Conservation (phyloP, 2,888 invertebrate genomes). For the Parnassius smintheus region DNA sequence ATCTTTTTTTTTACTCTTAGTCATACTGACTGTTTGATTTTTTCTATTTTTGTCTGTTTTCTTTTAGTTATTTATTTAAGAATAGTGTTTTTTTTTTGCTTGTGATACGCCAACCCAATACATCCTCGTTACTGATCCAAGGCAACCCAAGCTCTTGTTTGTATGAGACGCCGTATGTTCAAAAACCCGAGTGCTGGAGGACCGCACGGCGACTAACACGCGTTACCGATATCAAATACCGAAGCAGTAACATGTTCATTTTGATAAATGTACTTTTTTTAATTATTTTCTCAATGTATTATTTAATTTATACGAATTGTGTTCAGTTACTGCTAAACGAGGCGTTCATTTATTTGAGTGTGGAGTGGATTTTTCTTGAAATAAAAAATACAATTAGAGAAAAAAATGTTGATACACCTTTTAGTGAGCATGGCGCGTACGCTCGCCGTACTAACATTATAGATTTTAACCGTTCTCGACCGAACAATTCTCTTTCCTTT, state of each 20-base stretch:
- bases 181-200: slow-evolving; percentile 41
- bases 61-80: slow-evolving; percentile 49
- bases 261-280: slow-evolving; percentile 31
- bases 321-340: slow-evolving; percentile 71
- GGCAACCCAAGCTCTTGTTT: slow-evolving; percentile 59
- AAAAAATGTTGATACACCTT: slow-evolving; percentile 41
- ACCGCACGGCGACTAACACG: slow-evolving; percentile 64
- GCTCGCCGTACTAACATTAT: slow-evolving; percentile 61
- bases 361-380: slow-evolving; percentile 76
- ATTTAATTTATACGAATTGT: slow-evolving; percentile 56
- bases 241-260: slow-evolving; percentile 61
- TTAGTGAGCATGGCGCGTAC: slow-evolving; percentile 68
- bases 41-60: slow-evolving; percentile 48
- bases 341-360: slow-evolving; percentile 68
- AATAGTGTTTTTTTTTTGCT: slow-evolving; percentile 74
- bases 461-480: slow-evolving; percentile 50
- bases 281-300: slow-evolving; percentile 50
- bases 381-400: slow-evolving; percentile 34
- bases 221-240: slow-evolving; percentile 52
- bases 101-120: slow-evolving; percentile 76
- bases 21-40: slow-evolving; percentile 82
- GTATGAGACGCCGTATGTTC: slow-evolving; percentile 44
- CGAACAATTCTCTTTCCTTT: slow-evolving; percentile 61
- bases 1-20: slow-evolving; percentile 71
- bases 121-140: slow-evolving; percentile 71